These are phyloP conservation scores for Pterocles gutturalis DNA, from an alignment of 2,113 vertebrate species.

Conservation along the genomic window DNA sequence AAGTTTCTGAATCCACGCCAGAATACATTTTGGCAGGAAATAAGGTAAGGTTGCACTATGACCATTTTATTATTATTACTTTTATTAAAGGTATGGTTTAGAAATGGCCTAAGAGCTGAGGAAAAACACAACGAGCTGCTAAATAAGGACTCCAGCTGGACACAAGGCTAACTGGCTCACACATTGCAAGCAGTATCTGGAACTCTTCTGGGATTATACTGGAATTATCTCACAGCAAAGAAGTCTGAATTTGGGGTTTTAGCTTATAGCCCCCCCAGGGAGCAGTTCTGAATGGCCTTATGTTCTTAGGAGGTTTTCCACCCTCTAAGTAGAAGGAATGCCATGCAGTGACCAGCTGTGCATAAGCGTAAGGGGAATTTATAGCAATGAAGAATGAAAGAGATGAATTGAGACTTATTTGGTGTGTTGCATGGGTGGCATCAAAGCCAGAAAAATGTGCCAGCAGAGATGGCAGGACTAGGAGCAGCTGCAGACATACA, in stretches of 20 bases:
- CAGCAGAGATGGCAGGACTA: neutral
- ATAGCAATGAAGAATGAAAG: neutral
- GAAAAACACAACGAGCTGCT: neutral
- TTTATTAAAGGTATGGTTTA: neutral
- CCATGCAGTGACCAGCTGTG: neutral
- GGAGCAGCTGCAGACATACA: neutral
- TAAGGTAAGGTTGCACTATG: conserved; percentile 46
- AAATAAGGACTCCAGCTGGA: neutral
- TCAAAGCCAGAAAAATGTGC: neutral
- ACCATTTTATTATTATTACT: neutral
- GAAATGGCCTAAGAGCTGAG: neutral
- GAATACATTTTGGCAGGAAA: conserved; percentile 11
- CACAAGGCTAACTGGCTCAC: neutral
- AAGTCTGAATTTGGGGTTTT: conserved; percentile 10
- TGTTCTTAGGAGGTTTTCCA: conserved; percentile 1
- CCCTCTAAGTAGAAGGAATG: neutral
- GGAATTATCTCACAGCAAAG: conserved; percentile 15
- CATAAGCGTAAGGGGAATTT: neutral
- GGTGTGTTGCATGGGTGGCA: neutral
- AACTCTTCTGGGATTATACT: neutral
- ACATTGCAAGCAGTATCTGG: neutral
- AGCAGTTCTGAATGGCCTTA: neutral
- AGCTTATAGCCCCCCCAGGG: neutral
- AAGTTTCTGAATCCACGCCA: neutral
- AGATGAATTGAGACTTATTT: neutral